A percentile compares a stretch with the other conserved stretches of the same genome.
Evolutionary conservation across 2,797 vertebrate genomes (phyloP).

Genomic region (Sebastes kiyomatsui): DNA sequence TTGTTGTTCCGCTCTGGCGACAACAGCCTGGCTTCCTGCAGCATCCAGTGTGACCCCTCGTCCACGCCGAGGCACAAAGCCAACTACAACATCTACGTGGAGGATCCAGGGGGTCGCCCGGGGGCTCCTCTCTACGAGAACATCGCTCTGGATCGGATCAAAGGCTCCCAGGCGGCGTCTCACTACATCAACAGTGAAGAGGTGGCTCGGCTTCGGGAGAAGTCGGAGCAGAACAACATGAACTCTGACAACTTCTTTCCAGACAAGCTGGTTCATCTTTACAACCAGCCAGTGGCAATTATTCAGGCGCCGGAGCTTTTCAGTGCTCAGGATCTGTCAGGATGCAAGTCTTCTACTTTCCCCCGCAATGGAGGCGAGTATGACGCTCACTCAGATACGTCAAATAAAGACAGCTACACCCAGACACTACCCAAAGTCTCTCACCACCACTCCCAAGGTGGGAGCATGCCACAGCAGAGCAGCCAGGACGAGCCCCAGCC

Average conservation of each 20-base stretch:
- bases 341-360: constrained; percentile 90
- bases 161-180: constrained; percentile 70
- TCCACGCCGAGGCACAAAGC: constrained; percentile 85
- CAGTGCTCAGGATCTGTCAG: constrained; percentile 77
- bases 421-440: constrained; percentile 91
- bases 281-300: constrained; percentile 89
- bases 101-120: constrained; percentile 83
- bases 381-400: constrained; percentile 83
- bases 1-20: constrained; percentile 83
- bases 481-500: constrained; percentile 82
- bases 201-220: constrained; percentile 81
- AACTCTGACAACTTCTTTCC: constrained; percentile 81
- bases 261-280: constrained; percentile 91
- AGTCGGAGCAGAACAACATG: constrained; percentile 83
- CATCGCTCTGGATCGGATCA: constrained; percentile 70
- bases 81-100: constrained; percentile 92
- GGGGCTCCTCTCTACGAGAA: constrained; percentile 82
- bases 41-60: constrained; percentile 80
- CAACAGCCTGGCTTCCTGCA: constrained; percentile 77
- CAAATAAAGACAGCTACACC: constrained; percentile 85
- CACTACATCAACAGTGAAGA: constrained; percentile 81
- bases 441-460: constrained; percentile 79
- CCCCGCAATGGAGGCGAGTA: constrained; percentile 90
- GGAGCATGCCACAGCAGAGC: constrained; percentile 75
- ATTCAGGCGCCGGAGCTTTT: constrained; percentile 90